Evolutionary conservation across 2,888 invertebrate genomes (phyloP).

Genomic region (Caenorhabditis uteleia): DNA sequence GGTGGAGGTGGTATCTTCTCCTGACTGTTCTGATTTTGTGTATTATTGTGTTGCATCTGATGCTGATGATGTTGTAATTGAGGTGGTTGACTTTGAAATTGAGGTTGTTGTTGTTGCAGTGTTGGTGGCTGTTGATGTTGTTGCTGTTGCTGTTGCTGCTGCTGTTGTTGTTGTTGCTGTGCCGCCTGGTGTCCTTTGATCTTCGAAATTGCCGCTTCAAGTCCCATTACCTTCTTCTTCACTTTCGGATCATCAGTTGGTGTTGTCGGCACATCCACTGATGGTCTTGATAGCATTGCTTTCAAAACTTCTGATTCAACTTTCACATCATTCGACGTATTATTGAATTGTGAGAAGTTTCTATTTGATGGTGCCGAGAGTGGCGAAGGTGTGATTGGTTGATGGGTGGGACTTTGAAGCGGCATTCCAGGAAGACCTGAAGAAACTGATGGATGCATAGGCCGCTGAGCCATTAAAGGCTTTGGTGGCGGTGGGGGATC

Average conservation of each 20-base stretch:
- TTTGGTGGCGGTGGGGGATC: constrained; percentile 50
- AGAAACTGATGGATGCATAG: too few relatives aligned
- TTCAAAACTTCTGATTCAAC: not conserved
- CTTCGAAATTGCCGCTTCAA: constrained; percentile 23
- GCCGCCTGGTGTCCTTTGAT: constrained; percentile 18
- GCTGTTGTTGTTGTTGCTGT: constrained; percentile 14
- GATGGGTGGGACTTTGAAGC: not conserved
- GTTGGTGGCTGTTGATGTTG: constrained; percentile 6
- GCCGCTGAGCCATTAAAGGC: too few relatives aligned
- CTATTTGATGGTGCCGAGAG: not conserved
- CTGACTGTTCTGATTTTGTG: not conserved
- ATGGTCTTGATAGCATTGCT: not conserved
- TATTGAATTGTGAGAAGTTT: not conserved
- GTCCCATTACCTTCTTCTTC: constrained; percentile 20
- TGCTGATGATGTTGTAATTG: too few relatives aligned
- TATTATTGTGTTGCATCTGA: not conserved
- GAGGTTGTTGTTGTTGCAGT: constrained; percentile 1
- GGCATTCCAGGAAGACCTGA: too few relatives aligned
- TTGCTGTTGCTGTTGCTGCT: constrained; percentile 10
- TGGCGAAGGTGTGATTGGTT: constrained; percentile 4
- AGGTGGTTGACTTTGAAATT: too few relatives aligned
- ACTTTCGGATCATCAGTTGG: too few relatives aligned
- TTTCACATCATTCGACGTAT: not conserved
- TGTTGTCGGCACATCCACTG: not conserved
- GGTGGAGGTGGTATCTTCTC: constrained; percentile 10